phyloP scores from a whole-genome alignment of 2,797 vertebrate genomes.

The Rousettus madagascariensis region DNA sequence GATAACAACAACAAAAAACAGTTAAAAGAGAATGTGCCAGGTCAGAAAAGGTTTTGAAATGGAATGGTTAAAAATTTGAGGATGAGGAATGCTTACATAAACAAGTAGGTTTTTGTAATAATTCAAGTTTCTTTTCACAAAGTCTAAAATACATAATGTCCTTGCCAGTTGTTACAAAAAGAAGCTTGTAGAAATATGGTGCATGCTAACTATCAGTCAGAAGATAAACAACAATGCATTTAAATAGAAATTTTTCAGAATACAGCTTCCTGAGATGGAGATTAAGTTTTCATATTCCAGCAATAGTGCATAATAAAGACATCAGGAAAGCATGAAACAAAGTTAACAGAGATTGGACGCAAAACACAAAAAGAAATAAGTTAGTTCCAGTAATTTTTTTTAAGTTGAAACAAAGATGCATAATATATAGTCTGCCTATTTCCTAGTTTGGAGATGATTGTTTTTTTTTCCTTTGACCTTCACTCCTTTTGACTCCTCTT shows the following conservation, averaged over 20 bases:
- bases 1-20: not conserved
- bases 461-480: not conserved
- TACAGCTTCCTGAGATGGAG: not conserved
- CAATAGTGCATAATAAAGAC: not conserved
- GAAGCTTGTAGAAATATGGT: conserved; percentile 23
- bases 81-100: conserved; percentile 8
- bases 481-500: not conserved
- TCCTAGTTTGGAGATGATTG: not conserved
- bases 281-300: not conserved
- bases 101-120: not conserved
- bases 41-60: conserved; percentile 32
- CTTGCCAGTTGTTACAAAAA: conserved; percentile 28
- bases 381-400: not conserved
- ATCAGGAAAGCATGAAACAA: conserved; percentile 31
- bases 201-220: not conserved
- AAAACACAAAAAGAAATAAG: not conserved
- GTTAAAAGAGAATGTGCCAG: not conserved
- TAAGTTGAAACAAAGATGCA: not conserved
- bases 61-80: not conserved
- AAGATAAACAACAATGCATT: conserved; percentile 20
- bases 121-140: conserved; percentile 3
- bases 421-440: not conserved
- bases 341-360: not conserved
- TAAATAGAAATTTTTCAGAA: conserved; percentile 29
- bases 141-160: conserved; percentile 13